Evolutionary conservation across 2,888 invertebrate genomes (phyloP).

Genomic region (Petrolisthes manimaculis): DNA sequence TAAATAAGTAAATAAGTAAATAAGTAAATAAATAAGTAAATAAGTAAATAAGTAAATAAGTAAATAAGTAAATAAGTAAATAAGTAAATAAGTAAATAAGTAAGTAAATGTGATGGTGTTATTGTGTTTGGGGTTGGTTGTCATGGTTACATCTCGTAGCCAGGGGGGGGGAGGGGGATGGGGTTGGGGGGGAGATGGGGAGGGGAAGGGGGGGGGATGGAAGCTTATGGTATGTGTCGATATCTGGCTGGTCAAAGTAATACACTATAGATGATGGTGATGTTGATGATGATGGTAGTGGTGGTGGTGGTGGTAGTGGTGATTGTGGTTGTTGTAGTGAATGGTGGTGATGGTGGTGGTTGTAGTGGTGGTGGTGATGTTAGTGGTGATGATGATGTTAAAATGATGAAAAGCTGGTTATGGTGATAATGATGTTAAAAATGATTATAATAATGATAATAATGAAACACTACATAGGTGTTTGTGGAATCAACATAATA

Average conservation of each 20-base stretch:
- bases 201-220: background rate
- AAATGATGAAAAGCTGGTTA: conserved; percentile 5
- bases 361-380: background rate
- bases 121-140: no score
- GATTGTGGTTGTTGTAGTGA: background rate
- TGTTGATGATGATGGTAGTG: background rate
- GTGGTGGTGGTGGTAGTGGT: background rate
- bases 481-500: no score
- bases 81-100: no score
- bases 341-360: background rate
- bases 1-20: no score
- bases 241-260: no score
- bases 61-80: no score
- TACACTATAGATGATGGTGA: background rate
- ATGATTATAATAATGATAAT: background rate
- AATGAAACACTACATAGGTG: no score
- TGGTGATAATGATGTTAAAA: background rate
- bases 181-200: background rate
- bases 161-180: background rate
- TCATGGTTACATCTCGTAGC: background rate
- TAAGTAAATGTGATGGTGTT: background rate
- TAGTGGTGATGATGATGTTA: background rate
- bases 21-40: no score
- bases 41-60: no score
- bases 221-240: no score